Percentiles rank a stretch among this genome's conserved stretches.
Evolutionary conservation across 2,888 invertebrate species (phyloP).

Genomic region (Megamerina dolium): DNA sequence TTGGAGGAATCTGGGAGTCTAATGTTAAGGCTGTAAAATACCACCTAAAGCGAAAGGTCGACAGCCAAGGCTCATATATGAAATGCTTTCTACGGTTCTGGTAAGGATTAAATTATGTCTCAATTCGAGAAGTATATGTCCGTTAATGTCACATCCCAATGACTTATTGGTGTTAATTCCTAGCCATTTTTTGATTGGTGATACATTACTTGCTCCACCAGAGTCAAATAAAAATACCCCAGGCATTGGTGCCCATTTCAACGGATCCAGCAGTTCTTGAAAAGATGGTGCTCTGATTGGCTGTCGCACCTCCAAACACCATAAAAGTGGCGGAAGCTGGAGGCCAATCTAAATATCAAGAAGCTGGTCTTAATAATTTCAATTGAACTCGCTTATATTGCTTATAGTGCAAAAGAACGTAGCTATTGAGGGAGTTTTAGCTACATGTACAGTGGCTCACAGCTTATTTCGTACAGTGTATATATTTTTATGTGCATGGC

Average conservation of each 20-base stretch:
- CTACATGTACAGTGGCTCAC: no score
- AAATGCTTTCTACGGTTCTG: slow-evolving; percentile 9
- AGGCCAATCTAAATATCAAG: slow-evolving; percentile 10
- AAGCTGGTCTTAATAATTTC: slow-evolving; percentile 16
- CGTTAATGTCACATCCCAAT: slow-evolving; percentile 9
- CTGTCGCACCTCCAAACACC: slow-evolving; percentile 18
- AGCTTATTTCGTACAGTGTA: no score
- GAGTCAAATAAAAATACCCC: neutral
- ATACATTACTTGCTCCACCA: slow-evolving; percentile 12
- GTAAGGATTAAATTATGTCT: slow-evolving; percentile 10
- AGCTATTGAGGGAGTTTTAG: no score
- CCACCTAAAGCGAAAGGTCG: slow-evolving; percentile 8
- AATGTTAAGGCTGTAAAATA: slow-evolving; percentile 5
- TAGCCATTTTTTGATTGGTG: slow-evolving; percentile 15
- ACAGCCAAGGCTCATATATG: slow-evolving; percentile 6
- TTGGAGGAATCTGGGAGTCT: slow-evolving; percentile 12
- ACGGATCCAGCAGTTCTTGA: slow-evolving; percentile 15
- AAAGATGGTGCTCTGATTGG: no score
- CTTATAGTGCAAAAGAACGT: no score
- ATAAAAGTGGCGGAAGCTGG: slow-evolving; percentile 13
- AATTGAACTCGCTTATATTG: no score
- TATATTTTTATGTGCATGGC: no score
- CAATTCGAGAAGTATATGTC: slow-evolving; percentile 13
- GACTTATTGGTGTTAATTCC: slow-evolving; percentile 14
- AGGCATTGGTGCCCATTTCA: slow-evolving; percentile 6